Percentiles rank a stretch among this genome's conserved stretches.
Evolutionary conservation across 2,888 invertebrate species (phyloP).

Genomic region (Eledona agricola): DNA sequence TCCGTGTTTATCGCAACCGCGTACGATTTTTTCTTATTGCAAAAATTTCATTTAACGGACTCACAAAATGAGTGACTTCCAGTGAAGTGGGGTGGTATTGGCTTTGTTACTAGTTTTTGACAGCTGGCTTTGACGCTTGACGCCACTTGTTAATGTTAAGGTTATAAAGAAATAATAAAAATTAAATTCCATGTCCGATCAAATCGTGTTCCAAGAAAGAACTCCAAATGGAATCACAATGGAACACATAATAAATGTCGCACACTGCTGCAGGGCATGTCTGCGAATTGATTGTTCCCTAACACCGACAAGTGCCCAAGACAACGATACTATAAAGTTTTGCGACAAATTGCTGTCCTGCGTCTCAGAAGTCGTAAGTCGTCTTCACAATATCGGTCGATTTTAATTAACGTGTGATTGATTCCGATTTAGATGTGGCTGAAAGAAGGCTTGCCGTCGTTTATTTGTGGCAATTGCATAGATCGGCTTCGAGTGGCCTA

Average conservation of each 20-base stretch:
- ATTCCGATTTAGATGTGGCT: slow-evolving; percentile 52
- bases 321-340: slow-evolving; percentile 57
- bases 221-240: slow-evolving; percentile 46
- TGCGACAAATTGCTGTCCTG: slow-evolving; percentile 57
- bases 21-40: no score
- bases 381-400: neutral
- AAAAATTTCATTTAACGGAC: no score
- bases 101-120: slow-evolving; percentile 12
- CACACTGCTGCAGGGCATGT: slow-evolving; percentile 58
- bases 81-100: slow-evolving; percentile 8
- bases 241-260: slow-evolving; percentile 52
- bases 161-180: slow-evolving; percentile 15
- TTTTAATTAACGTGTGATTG: slow-evolving; percentile 37
- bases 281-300: slow-evolving; percentile 57
- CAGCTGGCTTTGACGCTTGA: slow-evolving; percentile 4
- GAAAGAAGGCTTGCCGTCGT: slow-evolving; percentile 55
- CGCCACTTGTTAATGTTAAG: slow-evolving; percentile 11
- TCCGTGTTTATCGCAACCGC: no score
- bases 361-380: slow-evolving; percentile 58
- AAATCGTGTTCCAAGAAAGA: slow-evolving; percentile 45
- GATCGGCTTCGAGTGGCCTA: slow-evolving; percentile 56
- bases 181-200: slow-evolving; percentile 44
- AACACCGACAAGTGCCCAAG: slow-evolving; percentile 54
- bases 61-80: no score
- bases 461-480: slow-evolving; percentile 57